Conservation (phyloP, 2,797 vertebrate species). For the Passerculus sandwichensis region DNA sequence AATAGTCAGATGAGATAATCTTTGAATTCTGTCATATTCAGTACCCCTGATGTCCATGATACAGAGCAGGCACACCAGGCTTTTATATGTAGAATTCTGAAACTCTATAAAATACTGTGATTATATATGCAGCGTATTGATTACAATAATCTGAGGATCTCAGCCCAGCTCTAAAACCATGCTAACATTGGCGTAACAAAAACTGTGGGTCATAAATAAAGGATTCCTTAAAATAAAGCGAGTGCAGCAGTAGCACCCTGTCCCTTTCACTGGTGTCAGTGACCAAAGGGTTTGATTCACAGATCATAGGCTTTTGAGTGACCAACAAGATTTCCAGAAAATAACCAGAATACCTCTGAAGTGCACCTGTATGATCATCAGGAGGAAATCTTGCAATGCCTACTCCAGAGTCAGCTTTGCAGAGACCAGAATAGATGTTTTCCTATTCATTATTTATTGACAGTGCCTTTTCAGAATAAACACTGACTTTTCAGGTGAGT, state of each 20-base stretch:
- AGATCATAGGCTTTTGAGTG: not conserved
- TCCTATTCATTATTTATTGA: not conserved
- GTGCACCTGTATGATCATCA: not conserved
- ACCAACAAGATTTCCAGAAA: not conserved
- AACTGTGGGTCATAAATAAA: not conserved
- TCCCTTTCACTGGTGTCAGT: not conserved
- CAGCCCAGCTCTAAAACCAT: not conserved
- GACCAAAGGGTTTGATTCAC: not conserved
- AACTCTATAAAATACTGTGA: not conserved
- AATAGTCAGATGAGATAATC: not conserved
- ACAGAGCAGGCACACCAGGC: not conserved
- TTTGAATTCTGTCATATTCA: not conserved
- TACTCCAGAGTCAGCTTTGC: not conserved
- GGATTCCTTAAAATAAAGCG: not conserved
- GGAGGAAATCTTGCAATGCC: not conserved
- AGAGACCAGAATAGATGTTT: not conserved
- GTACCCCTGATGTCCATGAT: not conserved
- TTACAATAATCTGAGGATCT: not conserved
- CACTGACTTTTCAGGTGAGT: not conserved
- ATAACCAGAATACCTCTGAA: not conserved
- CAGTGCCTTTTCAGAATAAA: not conserved
- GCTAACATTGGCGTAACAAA: accelerated
- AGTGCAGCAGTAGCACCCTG: not conserved
- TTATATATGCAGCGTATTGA: not conserved
- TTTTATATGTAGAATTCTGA: not conserved